These are phyloP conservation scores for Matsumyia berberina DNA, from an alignment of 2,888 invertebrate genomes.

Conservation along the genomic window DNA sequence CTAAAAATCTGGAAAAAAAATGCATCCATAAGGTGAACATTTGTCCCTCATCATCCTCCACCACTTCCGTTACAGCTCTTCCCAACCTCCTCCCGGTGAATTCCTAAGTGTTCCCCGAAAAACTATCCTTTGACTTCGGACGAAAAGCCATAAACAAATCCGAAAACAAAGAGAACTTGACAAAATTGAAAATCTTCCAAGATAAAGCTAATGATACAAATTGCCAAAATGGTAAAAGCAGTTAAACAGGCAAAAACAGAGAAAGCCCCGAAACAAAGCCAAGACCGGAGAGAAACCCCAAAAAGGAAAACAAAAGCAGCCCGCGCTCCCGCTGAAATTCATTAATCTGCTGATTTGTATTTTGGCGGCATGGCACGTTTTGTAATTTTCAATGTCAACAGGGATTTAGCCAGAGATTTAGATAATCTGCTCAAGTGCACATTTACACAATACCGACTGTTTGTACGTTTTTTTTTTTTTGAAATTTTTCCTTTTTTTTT, in stretches of 20 bases:
- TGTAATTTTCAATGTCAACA: constrained; percentile 76
- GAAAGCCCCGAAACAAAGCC: not conserved
- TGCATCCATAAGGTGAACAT: too few relatives aligned
- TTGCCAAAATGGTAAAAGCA: constrained; percentile 7
- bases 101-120: too few relatives aligned
- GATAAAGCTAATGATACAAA: not conserved
- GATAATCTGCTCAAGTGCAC: constrained; percentile 75
- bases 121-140: too few relatives aligned
- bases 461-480: constrained; percentile 36
- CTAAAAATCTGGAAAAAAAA: too few relatives aligned
- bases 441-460: constrained; percentile 61
- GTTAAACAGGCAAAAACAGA: constrained; percentile 9
- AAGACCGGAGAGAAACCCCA: constrained; percentile 11
- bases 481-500: constrained; percentile 16
- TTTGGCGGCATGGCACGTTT: constrained; percentile 74
- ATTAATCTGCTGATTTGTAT: constrained; percentile 75
- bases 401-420: constrained; percentile 74
- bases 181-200: constrained; percentile 12
- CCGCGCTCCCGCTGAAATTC: constrained; percentile 45
- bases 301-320: constrained; percentile 36
- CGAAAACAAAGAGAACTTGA: too few relatives aligned
- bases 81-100: too few relatives aligned
- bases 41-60: too few relatives aligned
- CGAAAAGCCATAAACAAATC: too few relatives aligned
- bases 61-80: too few relatives aligned